phyloP scores from a whole-genome alignment of 2,797 vertebrate genomes.

The Avahi laniger region DNA sequence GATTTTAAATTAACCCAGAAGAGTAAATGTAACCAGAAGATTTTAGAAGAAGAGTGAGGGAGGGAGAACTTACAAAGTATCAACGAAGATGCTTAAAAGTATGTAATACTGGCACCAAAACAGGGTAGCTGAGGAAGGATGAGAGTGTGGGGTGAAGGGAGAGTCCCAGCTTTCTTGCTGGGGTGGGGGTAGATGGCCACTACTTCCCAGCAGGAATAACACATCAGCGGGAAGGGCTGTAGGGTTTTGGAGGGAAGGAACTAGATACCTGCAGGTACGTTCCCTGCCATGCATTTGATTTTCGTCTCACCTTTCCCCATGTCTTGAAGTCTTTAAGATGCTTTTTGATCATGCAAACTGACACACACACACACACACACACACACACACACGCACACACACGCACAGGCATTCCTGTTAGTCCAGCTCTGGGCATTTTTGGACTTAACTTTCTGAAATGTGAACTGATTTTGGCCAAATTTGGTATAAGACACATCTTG shows the following conservation, averaged over 20 bases:
- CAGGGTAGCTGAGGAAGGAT: not conserved
- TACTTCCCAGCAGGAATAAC: not conserved
- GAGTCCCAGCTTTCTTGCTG: not conserved
- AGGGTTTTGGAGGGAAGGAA: rapidly evolving
- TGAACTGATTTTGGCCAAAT: conserved; percentile 6
- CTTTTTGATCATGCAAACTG: not conserved
- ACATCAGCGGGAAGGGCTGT: rapidly evolving
- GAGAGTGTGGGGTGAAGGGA: not conserved
- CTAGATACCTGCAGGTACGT: not conserved
- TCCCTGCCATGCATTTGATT: not conserved
- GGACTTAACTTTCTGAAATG: conserved; percentile 9
- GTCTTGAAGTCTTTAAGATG: not conserved
- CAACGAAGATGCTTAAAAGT: not conserved
- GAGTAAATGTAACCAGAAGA: not conserved
- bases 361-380: not conserved
- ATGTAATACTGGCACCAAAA: not conserved
- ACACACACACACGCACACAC: not conserved
- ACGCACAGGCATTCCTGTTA: not conserved
- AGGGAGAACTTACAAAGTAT: not conserved
- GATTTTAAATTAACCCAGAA: not conserved
- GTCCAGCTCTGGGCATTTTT: not conserved
- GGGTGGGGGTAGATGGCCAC: no score
- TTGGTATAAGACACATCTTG: not conserved
- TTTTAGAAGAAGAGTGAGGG: not conserved
- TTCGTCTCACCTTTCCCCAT: not conserved